These are phyloP conservation scores for Xylocampa areola DNA, from an alignment of 2,888 invertebrate genomes.

Conservation along the genomic window DNA sequence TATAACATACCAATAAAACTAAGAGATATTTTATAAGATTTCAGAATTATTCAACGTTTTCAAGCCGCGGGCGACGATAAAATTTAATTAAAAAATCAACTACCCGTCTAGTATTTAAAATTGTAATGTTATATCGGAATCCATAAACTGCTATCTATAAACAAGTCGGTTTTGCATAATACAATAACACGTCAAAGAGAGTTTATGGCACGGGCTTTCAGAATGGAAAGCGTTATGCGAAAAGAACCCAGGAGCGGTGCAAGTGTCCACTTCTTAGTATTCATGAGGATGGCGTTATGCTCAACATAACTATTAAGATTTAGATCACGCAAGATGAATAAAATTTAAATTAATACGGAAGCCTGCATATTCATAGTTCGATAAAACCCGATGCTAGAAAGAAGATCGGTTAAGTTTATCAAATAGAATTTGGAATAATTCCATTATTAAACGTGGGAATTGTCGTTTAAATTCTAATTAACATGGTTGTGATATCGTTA, in stretches of 20 bases:
- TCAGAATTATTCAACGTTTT: slow-evolving; percentile 47
- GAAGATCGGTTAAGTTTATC: slow-evolving; percentile 44
- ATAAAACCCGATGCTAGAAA: slow-evolving; percentile 36
- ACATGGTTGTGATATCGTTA: slow-evolving; percentile 40
- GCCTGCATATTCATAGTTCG: slow-evolving; percentile 54
- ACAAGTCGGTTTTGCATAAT: slow-evolving; percentile 73
- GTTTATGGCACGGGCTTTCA: slow-evolving; percentile 67
- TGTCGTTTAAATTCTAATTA: slow-evolving; percentile 57
- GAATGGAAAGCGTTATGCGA: slow-evolving; percentile 68
- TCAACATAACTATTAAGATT: slow-evolving; percentile 59
- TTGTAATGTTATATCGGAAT: slow-evolving; percentile 56
- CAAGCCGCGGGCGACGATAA: slow-evolving; percentile 46
- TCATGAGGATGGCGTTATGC: slow-evolving; percentile 77
- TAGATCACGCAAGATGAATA: slow-evolving; percentile 57
- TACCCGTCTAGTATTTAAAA: slow-evolving; percentile 58
- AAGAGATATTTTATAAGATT: slow-evolving; percentile 43
- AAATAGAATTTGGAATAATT: slow-evolving; percentile 43
- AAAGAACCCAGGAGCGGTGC: slow-evolving; percentile 79
- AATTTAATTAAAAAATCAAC: slow-evolving; percentile 59
- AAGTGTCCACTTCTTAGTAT: slow-evolving; percentile 77
- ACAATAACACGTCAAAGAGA: slow-evolving; percentile 72
- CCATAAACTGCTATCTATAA: slow-evolving; percentile 66
- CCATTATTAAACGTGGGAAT: slow-evolving; percentile 62
- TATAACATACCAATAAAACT: slow-evolving; percentile 38
- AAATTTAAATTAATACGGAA: slow-evolving; percentile 56